phyloP scores from a whole-genome alignment of 2,888 invertebrate species.

The Poecilus cupreus region DNA sequence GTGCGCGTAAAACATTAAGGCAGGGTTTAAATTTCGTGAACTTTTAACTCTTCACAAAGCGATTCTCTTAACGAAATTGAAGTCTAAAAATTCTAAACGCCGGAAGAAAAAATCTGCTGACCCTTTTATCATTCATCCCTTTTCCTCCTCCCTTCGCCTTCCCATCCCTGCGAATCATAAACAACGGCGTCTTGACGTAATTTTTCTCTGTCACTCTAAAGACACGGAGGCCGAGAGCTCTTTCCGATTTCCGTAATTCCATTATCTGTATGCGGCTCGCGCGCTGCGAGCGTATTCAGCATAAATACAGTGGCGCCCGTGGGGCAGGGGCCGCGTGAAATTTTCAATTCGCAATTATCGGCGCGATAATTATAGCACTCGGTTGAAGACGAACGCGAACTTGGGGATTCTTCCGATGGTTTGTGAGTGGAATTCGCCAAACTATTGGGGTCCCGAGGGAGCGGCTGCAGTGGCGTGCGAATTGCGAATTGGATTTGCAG shows the following conservation, averaged over 20 bases:
- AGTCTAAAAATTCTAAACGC: constrained; percentile 33
- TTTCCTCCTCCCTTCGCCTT: constrained; percentile 26
- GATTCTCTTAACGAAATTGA: constrained; percentile 36
- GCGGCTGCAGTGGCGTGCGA: neutral
- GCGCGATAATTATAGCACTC: constrained; percentile 64
- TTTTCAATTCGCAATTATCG: constrained; percentile 70
- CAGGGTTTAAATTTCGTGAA: constrained; percentile 2
- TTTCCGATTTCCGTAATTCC: constrained; percentile 55
- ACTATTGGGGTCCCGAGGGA: neutral
- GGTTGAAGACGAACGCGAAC: neutral
- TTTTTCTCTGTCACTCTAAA: constrained; percentile 54
- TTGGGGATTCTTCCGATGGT: constrained; percentile 12
- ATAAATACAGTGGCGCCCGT: constrained; percentile 34
- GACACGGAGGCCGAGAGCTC: constrained; percentile 33
- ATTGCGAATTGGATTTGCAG: neutral
- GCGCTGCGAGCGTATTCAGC: constrained; percentile 10
- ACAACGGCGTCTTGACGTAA: constrained; percentile 48
- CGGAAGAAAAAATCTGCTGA: constrained; percentile 46
- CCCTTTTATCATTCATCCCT: constrained; percentile 51
- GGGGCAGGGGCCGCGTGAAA: constrained; percentile 68
- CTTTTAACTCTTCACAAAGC: constrained; percentile 30
- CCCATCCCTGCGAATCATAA: constrained; percentile 44
- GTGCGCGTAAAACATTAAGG: neutral
- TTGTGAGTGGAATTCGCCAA: constrained; percentile 29
- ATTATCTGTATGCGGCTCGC: constrained; percentile 50